Conservation (phyloP, 1,140 invertebrate species). For the Pentalonia nigronervosa region DNA sequence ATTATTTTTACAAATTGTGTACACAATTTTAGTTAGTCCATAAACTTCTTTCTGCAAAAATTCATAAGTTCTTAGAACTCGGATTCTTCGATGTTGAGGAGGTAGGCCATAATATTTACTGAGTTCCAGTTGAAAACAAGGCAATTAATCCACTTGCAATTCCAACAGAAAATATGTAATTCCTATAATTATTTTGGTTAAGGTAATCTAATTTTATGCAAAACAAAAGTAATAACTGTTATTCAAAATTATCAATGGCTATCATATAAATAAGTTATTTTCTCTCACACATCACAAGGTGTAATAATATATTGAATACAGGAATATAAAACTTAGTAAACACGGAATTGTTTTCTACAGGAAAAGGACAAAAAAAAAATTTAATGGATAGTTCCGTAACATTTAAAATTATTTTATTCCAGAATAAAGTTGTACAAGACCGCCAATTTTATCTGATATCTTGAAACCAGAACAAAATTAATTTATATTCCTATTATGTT, state of each 20-base stretch:
- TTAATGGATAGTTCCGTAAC: neutral
- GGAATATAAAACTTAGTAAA: neutral
- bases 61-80: neutral
- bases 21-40: constrained; percentile 18
- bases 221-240: neutral
- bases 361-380: neutral
- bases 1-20: constrained; percentile 30
- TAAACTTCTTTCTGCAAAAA: neutral
- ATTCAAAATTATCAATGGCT: neutral
- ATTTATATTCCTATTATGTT: neutral
- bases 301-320: neutral
- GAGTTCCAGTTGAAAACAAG: constrained; percentile 60
- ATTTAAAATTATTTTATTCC: neutral
- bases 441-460: neutral
- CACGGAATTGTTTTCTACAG: neutral
- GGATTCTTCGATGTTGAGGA: neutral
- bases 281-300: neutral
- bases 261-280: neutral
- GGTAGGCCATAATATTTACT: constrained; percentile 47
- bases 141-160: constrained; percentile 59
- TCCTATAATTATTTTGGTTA: constrained; percentile 56
- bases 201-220: constrained; percentile 29
- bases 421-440: no score
- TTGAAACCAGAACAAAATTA: neutral
- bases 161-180: constrained; percentile 60